Percentiles rank a stretch among this genome's conserved stretches.
Evolutionary conservation across 2,113 vertebrate species (phyloP).

Genomic region (Spheniscus mendiculus): DNA sequence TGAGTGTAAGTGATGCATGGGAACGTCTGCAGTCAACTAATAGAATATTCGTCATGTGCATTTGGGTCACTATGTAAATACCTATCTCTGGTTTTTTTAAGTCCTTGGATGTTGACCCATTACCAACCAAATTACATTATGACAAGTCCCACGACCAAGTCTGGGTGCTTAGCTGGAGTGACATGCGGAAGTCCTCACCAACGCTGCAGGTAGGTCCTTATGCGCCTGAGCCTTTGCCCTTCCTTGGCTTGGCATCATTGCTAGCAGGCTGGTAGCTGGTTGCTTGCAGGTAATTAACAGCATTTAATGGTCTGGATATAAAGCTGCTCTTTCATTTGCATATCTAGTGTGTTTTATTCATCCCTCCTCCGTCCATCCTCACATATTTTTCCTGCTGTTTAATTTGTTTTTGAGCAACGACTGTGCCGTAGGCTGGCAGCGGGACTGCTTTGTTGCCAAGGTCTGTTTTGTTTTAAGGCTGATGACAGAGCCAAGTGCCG

Average conservation of each 20-base stretch:
- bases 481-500: background rate
- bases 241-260: background rate
- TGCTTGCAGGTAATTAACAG: background rate
- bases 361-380: background rate
- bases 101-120: slow-evolving; percentile 87
- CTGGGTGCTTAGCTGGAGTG: slow-evolving; percentile 93
- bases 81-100: slow-evolving; percentile 54
- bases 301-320: background rate
- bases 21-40: background rate
- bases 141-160: slow-evolving; percentile 98
- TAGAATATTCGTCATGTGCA: accelerated
- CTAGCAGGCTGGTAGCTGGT: background rate
- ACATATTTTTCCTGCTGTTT: slow-evolving; percentile 33
- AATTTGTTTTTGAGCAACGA: background rate
- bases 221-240: background rate
- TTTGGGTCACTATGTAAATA: background rate
- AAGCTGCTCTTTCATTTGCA: slow-evolving; percentile 9
- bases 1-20: background rate
- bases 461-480: slow-evolving; percentile 4
- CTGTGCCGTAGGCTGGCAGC: slow-evolving; percentile 21
- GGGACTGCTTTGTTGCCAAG: background rate
- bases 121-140: slow-evolving; percentile 90
- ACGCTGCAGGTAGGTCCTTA: slow-evolving; percentile 85
- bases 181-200: slow-evolving; percentile 79
- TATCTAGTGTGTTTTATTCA: background rate